Percentiles rank a stretch among this genome's conserved stretches.
Conservation (phyloP, 1,140 invertebrate genomes). For the Ostrea denselamellosa region DNA sequence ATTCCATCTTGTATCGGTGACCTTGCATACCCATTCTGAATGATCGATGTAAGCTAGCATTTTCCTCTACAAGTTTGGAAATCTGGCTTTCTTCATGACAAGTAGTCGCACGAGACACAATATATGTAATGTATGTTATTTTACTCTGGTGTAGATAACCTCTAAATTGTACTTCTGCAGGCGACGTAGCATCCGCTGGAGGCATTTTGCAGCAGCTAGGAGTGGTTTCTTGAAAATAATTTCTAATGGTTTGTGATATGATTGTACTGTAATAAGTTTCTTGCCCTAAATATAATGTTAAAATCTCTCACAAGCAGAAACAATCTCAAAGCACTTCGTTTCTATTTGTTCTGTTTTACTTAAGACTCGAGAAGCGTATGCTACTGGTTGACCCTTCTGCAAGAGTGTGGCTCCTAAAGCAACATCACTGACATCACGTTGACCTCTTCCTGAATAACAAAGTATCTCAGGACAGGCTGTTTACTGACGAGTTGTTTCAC, state of each 20-base stretch:
- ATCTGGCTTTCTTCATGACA: constrained; percentile 70
- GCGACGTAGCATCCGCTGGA: no score
- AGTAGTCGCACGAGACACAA: not conserved
- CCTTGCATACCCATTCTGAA: constrained; percentile 3
- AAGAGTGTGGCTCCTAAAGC: constrained; percentile 76
- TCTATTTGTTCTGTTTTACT: constrained; percentile 76
- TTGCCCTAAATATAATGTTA: not conserved
- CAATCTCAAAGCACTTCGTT: constrained; percentile 77
- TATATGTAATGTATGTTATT: no score
- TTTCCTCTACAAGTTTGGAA: not conserved
- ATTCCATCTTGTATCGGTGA: no score
- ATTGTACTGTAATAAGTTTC: not conserved
- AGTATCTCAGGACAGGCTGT: no score
- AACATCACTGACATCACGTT: constrained; percentile 73
- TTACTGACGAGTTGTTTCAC: no score
- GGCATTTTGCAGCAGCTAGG: constrained; percentile 54
- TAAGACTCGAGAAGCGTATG: no score
- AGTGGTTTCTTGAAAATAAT: constrained; percentile 58
- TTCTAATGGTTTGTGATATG: constrained; percentile 53
- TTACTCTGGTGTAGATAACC: no score
- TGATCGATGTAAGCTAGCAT: not conserved
- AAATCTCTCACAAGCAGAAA: not conserved
- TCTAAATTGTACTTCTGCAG: no score
- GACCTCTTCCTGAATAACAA: constrained; percentile 23
- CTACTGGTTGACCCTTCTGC: constrained; percentile 75